Evolutionary conservation across 2,113 vertebrate genomes (phyloP).

Genomic region (Etheostoma cragini): DNA sequence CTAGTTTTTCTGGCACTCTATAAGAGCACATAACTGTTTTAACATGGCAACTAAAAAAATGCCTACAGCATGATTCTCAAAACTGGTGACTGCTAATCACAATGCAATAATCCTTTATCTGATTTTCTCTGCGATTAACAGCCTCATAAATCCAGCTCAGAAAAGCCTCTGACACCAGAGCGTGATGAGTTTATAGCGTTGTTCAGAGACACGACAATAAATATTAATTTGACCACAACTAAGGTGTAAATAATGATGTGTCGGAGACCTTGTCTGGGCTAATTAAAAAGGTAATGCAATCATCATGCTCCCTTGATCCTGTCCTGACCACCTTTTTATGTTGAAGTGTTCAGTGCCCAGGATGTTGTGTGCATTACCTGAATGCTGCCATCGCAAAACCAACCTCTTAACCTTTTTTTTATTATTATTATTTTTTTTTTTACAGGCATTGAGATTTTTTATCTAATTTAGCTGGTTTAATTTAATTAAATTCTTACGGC

Average conservation of each 20-base stretch:
- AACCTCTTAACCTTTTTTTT: neutral
- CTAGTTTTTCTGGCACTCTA: neutral
- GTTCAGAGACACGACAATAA: conserved; percentile 27
- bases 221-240: conserved; percentile 16
- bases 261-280: conserved; percentile 17
- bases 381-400: neutral
- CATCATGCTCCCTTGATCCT: conserved; percentile 21
- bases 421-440: too few relatives aligned
- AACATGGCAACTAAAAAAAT: conserved; percentile 9
- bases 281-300: conserved; percentile 29
- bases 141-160: conserved; percentile 34
- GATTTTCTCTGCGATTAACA: conserved; percentile 39
- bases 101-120: conserved; percentile 29
- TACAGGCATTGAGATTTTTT: neutral
- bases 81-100: conserved; percentile 37
- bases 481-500: neutral
- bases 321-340: neutral
- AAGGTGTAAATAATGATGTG: conserved; percentile 32
- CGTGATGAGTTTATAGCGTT: conserved; percentile 25
- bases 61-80: conserved; percentile 1
- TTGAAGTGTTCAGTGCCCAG: neutral
- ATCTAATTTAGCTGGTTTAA: neutral
- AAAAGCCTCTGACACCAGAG: conserved; percentile 29
- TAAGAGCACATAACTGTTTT: neutral
- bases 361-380: neutral